phyloP scores from a whole-genome alignment of 2,113 vertebrate genomes.

The Ailuropoda melanoleuca region DNA sequence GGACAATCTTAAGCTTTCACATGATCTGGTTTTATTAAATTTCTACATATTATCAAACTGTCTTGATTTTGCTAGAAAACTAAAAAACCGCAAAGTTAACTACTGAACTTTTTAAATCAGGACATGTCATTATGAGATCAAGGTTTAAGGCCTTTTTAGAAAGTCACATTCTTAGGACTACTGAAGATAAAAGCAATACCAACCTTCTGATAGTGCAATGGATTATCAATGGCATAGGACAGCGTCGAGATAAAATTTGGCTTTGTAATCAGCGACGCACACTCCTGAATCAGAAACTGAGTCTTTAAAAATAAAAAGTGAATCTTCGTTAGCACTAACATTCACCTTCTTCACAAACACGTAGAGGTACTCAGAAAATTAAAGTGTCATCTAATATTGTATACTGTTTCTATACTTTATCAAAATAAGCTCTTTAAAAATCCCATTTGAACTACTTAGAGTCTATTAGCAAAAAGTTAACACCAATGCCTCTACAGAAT shows the following conservation, averaged over 20 bases:
- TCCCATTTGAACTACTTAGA: slow-evolving; percentile 9
- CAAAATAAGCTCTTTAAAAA: slow-evolving; percentile 53
- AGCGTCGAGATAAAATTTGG: slow-evolving; percentile 99
- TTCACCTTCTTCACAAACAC: background rate
- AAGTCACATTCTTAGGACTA: background rate
- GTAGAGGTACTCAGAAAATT: background rate
- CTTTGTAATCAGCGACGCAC: slow-evolving; percentile 98
- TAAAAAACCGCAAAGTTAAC: background rate
- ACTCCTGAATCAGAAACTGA: slow-evolving; percentile 99
- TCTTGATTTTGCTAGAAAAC: slow-evolving; percentile 4
- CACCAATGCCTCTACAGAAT: slow-evolving; percentile 2
- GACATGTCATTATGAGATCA: background rate
- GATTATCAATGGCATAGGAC: slow-evolving; percentile 99
- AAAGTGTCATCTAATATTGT: background rate
- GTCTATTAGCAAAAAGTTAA: slow-evolving; percentile 1
- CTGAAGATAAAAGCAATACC: slow-evolving; percentile 65
- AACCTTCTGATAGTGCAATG: slow-evolving; percentile 99
- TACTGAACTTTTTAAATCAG: slow-evolving; percentile 6
- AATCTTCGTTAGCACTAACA: slow-evolving; percentile 59
- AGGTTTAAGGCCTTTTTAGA: background rate
- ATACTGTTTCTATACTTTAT: background rate
- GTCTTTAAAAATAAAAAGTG: slow-evolving; percentile 88
- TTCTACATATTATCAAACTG: slow-evolving; percentile 21
- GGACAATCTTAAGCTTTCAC: background rate
- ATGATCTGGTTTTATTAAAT: background rate